Evolutionary conservation across 2,888 invertebrate species (phyloP).

Genomic region (Syritta pipiens): DNA sequence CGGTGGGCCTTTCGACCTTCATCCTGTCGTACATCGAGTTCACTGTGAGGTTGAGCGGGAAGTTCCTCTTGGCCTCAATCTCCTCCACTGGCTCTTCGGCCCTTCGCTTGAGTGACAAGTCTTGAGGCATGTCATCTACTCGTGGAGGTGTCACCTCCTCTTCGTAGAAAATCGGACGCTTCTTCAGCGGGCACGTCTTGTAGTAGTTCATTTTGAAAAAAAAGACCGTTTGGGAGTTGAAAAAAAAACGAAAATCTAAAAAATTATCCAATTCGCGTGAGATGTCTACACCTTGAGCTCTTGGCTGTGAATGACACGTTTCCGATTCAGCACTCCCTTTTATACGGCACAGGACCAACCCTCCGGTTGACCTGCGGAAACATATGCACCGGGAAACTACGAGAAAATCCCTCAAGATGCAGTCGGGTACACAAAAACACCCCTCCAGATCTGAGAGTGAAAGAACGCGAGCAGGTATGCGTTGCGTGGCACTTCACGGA

Average conservation of each 20-base stretch:
- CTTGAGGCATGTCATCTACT: constrained; percentile 74
- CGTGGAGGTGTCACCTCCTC: constrained; percentile 80
- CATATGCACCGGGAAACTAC: constrained; percentile 50
- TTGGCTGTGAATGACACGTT: constrained; percentile 78
- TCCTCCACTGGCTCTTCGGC: constrained; percentile 67
- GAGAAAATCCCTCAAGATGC: constrained; percentile 54
- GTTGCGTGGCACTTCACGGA: constrained; percentile 42
- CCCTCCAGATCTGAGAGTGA: constrained; percentile 14
- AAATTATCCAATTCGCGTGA: constrained; percentile 26
- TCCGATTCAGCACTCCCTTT: constrained; percentile 69
- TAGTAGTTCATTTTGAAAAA: constrained; percentile 85
- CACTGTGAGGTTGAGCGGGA: constrained; percentile 75
- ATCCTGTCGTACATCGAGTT: constrained; percentile 62
- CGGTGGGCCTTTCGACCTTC: too few species aligned
- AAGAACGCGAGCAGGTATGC: too few species aligned
- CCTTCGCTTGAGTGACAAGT: constrained; percentile 77
- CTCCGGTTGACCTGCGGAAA: constrained; percentile 58
- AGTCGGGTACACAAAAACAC: constrained; percentile 25
- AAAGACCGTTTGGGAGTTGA: too few species aligned
- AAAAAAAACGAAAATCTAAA: constrained; percentile 26
- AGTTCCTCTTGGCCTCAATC: constrained; percentile 74
- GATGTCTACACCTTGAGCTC: constrained; percentile 75
- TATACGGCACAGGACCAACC: constrained; percentile 49
- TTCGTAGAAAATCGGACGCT: constrained; percentile 89
- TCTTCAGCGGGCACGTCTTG: constrained; percentile 94